Evolutionary conservation across 2,888 invertebrate genomes (phyloP).

Genomic region (Drosophila nr. perissopoda): DNA sequence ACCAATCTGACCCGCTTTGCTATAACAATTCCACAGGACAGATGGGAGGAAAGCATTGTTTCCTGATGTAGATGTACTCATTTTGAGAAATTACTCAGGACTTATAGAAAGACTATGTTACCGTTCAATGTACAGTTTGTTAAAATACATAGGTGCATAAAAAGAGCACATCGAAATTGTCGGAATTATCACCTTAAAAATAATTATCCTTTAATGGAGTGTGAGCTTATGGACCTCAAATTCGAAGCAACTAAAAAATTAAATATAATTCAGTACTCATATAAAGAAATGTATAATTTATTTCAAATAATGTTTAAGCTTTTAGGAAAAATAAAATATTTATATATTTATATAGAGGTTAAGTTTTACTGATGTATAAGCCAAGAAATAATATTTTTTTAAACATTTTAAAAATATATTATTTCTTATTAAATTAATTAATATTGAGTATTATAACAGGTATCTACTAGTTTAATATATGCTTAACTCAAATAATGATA

Average conservation of each 20-base stretch:
- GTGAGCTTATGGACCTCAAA: background rate
- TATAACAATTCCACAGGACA: background rate
- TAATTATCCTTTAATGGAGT: background rate
- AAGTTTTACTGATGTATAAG: background rate
- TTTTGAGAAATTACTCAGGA: background rate
- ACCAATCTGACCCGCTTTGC: background rate
- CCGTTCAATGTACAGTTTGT: background rate
- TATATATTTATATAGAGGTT: background rate
- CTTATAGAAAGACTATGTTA: background rate
- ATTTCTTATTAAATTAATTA: too few species aligned
- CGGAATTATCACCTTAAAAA: background rate
- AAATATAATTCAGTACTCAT: too few species aligned
- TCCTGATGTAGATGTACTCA: background rate
- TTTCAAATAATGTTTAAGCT: background rate
- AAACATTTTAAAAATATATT: too few species aligned
- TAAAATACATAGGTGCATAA: background rate
- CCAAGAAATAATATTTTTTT: background rate
- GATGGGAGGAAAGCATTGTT: background rate
- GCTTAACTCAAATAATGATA: background rate
- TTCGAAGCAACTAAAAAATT: too few species aligned
- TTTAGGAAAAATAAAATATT: background rate
- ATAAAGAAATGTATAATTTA: background rate
- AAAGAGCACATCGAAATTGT: background rate
- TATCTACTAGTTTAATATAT: background rate
- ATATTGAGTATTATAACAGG: background rate